These are phyloP conservation scores for Lycaon pictus DNA, from an alignment of 2,113 vertebrate species.

Conservation along the genomic window DNA sequence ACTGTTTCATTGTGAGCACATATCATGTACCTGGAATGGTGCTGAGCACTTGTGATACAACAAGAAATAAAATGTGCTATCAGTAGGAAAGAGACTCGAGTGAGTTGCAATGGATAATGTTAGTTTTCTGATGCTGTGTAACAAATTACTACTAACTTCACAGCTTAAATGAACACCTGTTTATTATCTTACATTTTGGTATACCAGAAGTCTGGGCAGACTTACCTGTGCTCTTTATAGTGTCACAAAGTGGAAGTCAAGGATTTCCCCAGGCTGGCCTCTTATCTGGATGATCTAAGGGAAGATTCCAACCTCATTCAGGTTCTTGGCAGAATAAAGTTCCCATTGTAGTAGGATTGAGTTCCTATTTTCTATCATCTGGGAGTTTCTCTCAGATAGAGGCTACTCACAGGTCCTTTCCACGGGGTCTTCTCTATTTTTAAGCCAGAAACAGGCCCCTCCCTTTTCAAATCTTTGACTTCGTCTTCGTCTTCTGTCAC, in stretches of 20 bases:
- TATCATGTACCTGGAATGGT: background rate
- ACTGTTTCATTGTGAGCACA: background rate
- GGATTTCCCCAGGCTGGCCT: background rate
- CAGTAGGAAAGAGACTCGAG: background rate
- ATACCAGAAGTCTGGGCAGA: background rate
- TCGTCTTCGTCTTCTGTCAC: background rate
- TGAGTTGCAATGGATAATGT: background rate
- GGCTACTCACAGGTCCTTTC: background rate
- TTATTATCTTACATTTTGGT: background rate
- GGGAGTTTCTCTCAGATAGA: background rate
- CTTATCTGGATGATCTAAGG: background rate
- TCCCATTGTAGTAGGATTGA: background rate
- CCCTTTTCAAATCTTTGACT: background rate
- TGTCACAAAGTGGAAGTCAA: background rate
- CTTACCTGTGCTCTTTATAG: background rate
- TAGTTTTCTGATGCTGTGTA: background rate
- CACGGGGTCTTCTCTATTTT: rapidly evolving
- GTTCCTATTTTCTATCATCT: background rate
- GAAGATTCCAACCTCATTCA: background rate
- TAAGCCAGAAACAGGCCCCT: background rate
- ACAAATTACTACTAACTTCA: background rate
- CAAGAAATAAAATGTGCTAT: background rate
- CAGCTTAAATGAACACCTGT: background rate
- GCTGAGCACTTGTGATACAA: background rate
- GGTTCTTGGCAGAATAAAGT: background rate